phyloP scores from a whole-genome alignment of 2,888 invertebrate genomes.

The Smittia aterrima region DNA sequence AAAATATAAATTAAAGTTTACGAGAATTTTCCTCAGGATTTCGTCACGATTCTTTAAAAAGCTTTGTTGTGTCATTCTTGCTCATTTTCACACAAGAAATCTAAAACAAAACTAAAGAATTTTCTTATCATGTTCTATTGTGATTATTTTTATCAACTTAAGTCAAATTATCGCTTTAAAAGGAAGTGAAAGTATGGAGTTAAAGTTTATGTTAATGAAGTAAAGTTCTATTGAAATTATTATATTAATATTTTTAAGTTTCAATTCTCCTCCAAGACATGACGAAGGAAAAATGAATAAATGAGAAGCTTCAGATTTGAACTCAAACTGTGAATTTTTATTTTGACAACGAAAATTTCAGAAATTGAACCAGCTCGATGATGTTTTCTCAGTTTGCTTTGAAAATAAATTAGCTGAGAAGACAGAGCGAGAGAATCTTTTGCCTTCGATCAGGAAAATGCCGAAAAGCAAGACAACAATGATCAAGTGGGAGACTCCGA shows the following conservation, averaged over 20 bases:
- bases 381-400: too few relatives aligned
- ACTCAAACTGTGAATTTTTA: neutral
- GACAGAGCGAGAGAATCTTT: too few relatives aligned
- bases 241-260: neutral
- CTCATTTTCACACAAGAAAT: neutral
- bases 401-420: too few relatives aligned
- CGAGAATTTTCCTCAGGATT: neutral
- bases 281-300: neutral
- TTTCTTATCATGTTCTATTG: neutral
- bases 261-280: neutral
- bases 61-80: neutral
- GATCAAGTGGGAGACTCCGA: neutral
- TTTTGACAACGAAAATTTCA: neutral
- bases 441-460: too few relatives aligned
- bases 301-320: neutral
- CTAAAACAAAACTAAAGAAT: neutral
- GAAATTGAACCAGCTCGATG: neutral
- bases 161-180: neutral
- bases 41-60: neutral
- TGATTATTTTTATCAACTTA: neutral
- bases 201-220: neutral
- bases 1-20: neutral
- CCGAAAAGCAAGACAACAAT: neutral
- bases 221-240: slow-evolving; percentile 5
- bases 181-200: neutral